Evolutionary conservation across 2,888 invertebrate species (phyloP).

Genomic region (Agriopis marginaria): DNA sequence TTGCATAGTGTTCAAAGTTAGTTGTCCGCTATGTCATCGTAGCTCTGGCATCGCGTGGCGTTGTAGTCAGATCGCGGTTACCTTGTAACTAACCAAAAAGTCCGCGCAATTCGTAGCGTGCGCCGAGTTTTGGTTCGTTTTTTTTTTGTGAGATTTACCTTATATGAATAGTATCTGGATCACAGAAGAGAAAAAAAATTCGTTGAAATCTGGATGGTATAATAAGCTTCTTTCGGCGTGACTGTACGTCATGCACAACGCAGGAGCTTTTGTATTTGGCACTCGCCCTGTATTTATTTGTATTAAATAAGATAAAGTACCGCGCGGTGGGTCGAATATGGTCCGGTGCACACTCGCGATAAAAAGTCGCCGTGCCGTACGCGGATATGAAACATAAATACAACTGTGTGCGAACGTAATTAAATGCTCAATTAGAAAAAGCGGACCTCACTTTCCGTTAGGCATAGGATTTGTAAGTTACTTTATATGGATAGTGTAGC

Average conservation of each 20-base stretch:
- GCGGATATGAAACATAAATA: constrained; percentile 11
- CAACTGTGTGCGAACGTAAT: constrained; percentile 36
- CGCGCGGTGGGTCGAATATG: constrained; percentile 41
- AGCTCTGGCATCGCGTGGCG: no score
- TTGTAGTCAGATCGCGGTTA: no score
- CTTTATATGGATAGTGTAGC: constrained; percentile 31
- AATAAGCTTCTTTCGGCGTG: no score
- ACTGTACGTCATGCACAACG: neutral
- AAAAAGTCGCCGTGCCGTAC: constrained; percentile 30
- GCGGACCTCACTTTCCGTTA: constrained; percentile 38
- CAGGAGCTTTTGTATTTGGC: constrained; percentile 62
- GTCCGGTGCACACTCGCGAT: constrained; percentile 6
- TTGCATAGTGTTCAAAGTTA: no score
- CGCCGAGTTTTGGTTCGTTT: no score
- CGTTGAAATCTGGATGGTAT: no score
- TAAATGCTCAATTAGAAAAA: constrained; percentile 47
- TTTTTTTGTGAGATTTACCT: no score
- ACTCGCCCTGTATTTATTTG: constrained; percentile 50
- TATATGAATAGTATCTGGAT: no score
- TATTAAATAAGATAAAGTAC: constrained; percentile 63
- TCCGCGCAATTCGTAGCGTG: no score
- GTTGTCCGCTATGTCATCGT: no score
- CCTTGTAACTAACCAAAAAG: no score
- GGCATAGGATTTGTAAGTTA: constrained; percentile 34
- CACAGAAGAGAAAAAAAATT: no score